phyloP scores from a whole-genome alignment of 2,113 vertebrate species.

The Oreochromis tanganicae region DNA sequence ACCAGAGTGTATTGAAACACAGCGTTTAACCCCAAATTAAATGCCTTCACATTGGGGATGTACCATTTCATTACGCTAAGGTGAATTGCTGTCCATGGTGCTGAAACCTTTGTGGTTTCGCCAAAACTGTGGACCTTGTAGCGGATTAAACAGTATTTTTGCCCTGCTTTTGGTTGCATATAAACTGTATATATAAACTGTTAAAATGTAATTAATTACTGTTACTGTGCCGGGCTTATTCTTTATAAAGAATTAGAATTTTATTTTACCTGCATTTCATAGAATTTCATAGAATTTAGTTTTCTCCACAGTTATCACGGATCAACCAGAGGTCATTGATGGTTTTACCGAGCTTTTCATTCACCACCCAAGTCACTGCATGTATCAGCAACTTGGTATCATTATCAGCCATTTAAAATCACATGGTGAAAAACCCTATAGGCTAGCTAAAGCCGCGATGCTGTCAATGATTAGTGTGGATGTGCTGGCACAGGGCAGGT shows the following conservation, averaged over 20 bases:
- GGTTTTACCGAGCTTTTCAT: slow-evolving; percentile 11
- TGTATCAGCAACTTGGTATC: neutral
- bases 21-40: neutral
- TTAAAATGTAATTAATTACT: neutral
- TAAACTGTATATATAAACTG: neutral
- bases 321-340: slow-evolving; percentile 29
- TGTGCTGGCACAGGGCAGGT: slow-evolving; percentile 72
- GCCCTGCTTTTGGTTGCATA: neutral
- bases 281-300: neutral
- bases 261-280: neutral
- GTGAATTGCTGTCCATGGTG: slow-evolving; percentile 63
- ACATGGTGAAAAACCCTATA: slow-evolving; percentile 11
- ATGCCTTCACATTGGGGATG: neutral
- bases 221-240: neutral
- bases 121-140: neutral
- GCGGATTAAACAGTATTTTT: neutral
- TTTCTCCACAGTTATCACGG: neutral
- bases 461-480: slow-evolving; percentile 62
- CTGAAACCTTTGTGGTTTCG: slow-evolving; percentile 35
- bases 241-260: neutral
- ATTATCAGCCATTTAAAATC: neutral
- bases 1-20: neutral
- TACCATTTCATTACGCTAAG: neutral
- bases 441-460: slow-evolving; percentile 23
- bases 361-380: slow-evolving; percentile 1